Percentiles rank a stretch among this genome's conserved stretches.
Evolutionary conservation across 2,888 invertebrate species (phyloP).

Genomic region (Ochropacha duplaris): DNA sequence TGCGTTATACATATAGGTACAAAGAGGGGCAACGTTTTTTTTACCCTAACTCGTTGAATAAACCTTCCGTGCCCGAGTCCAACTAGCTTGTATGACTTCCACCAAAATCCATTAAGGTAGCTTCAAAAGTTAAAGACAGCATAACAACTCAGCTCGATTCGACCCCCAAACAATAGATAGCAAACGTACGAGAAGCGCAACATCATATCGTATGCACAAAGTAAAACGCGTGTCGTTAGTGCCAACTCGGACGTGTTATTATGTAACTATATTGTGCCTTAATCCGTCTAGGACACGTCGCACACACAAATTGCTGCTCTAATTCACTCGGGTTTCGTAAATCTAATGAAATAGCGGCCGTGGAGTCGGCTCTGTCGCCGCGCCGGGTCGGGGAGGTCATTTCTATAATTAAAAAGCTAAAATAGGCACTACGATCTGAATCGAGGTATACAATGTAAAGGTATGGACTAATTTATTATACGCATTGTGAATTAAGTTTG

Average conservation of each 20-base stretch:
- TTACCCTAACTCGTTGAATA: too few species aligned
- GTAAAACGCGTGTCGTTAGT: not conserved
- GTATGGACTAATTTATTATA: not conserved
- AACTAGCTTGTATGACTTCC: too few species aligned
- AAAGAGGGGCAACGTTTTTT: too few species aligned
- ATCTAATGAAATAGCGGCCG: constrained; percentile 63
- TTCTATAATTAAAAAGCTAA: constrained; percentile 33
- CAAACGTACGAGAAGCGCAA: not conserved
- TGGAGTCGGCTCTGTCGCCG: constrained; percentile 33
- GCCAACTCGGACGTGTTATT: constrained; percentile 16
- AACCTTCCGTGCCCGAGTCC: too few species aligned
- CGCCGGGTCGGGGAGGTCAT: constrained; percentile 50
- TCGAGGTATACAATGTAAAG: not conserved
- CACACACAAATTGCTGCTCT: constrained; percentile 76
- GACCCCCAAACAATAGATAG: not conserved
- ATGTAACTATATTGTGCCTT: constrained; percentile 26
- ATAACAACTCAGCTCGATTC: not conserved
- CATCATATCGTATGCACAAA: not conserved
- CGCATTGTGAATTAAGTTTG: not conserved
- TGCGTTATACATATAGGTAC: too few species aligned
- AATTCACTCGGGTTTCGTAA: constrained; percentile 76
- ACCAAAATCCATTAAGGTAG: too few species aligned
- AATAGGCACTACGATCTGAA: not conserved
- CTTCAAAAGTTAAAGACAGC: too few species aligned
- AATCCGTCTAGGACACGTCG: constrained; percentile 67